Percentiles rank a stretch among this genome's conserved stretches.
Evolutionary conservation across 2,888 invertebrate species (phyloP).

Genomic region (Syritta pipiens): DNA sequence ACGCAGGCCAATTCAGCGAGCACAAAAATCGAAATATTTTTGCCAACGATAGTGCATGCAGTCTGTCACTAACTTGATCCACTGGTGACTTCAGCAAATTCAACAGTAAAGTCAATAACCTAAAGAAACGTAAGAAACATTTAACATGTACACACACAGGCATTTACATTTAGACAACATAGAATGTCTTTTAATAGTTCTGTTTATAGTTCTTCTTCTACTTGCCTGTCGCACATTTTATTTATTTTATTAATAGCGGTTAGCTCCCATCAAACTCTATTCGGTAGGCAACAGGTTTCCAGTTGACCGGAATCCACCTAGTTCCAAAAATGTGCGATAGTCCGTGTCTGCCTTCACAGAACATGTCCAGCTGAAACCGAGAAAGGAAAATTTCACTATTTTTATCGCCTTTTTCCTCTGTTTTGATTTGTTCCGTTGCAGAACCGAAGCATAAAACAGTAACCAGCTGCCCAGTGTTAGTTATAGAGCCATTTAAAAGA

Average conservation of each 20-base stretch:
- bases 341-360: neutral
- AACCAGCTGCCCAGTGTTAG: constrained; percentile 20
- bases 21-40: too few species aligned
- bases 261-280: neutral
- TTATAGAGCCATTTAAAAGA: neutral
- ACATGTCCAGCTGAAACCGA: constrained; percentile 2
- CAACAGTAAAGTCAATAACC: too few species aligned
- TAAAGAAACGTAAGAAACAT: too few species aligned
- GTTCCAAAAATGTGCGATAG: constrained; percentile 27
- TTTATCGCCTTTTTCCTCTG: neutral
- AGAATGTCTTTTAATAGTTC: too few species aligned
- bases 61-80: too few species aligned
- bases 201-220: too few species aligned
- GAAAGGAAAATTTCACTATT: constrained; percentile 22
- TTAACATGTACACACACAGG: too few species aligned
- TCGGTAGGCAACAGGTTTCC: constrained; percentile 16
- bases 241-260: neutral
- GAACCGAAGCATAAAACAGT: constrained; percentile 9
- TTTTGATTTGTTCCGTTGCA: constrained; percentile 17
- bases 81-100: too few species aligned
- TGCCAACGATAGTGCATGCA: too few species aligned
- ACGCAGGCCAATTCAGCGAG: too few species aligned
- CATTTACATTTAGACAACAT: too few species aligned
- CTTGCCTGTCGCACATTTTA: neutral
- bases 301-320: constrained; percentile 11